Evolutionary conservation across 2,888 invertebrate genomes (phyloP).

Genomic region (Drosophila fulvimacula): DNA sequence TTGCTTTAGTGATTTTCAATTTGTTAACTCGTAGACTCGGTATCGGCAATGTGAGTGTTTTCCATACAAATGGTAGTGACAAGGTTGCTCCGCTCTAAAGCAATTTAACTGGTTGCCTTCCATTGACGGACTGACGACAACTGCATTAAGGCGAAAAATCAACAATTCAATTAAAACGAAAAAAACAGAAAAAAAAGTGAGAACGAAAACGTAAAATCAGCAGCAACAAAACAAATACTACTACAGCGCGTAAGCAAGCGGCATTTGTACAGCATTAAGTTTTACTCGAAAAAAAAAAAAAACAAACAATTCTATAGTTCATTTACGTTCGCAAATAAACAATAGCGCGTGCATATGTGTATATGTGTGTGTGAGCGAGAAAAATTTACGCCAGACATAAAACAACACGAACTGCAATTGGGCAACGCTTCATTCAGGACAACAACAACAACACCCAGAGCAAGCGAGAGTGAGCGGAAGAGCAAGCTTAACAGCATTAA

Average conservation of each 20-base stretch:
- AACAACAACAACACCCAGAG: slow-evolving; percentile 10
- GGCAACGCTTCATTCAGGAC: slow-evolving; percentile 31
- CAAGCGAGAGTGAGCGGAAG: slow-evolving; percentile 11
- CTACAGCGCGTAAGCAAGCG: slow-evolving; percentile 38
- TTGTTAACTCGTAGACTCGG: slow-evolving; percentile 30
- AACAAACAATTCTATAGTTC: slow-evolving; percentile 12
- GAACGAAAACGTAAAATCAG: slow-evolving; percentile 5
- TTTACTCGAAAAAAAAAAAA: slow-evolving; percentile 31
- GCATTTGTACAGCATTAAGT: slow-evolving; percentile 32
- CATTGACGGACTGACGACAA: slow-evolving; percentile 29
- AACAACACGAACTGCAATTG: slow-evolving; percentile 42
- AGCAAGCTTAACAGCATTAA: slow-evolving; percentile 26
- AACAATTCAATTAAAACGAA: slow-evolving; percentile 27
- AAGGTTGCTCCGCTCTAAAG: slow-evolving; percentile 35
- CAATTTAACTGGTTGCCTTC: slow-evolving; percentile 41
- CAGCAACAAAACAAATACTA: slow-evolving; percentile 12
- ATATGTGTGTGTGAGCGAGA: slow-evolving; percentile 2
- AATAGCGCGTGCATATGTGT: slow-evolving; percentile 21
- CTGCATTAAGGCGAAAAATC: slow-evolving; percentile 37
- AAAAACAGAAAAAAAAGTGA: slow-evolving; percentile 2
- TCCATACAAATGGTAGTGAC: slow-evolving; percentile 26
- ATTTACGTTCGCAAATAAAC: slow-evolving; percentile 40
- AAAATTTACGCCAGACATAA: slow-evolving; percentile 50
- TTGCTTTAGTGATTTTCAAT: slow-evolving; percentile 16
- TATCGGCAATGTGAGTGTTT: slow-evolving; percentile 25